These are phyloP conservation scores for Pterobdella sp. DNA, from an alignment of 2,888 invertebrate genomes.

Conservation along the genomic window DNA sequence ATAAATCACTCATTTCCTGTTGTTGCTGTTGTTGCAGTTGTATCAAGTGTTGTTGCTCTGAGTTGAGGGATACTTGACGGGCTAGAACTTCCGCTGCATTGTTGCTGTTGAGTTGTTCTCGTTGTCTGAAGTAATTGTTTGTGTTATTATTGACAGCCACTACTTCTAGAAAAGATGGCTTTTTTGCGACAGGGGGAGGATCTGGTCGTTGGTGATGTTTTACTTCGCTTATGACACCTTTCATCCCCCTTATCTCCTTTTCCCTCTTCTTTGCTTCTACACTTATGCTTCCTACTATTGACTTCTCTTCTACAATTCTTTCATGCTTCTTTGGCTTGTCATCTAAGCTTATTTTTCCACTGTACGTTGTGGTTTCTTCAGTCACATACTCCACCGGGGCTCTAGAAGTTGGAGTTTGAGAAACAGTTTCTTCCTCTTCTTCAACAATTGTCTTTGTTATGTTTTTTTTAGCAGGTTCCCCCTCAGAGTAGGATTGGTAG, in stretches of 20 bases:
- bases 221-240: background rate
- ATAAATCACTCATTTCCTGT: background rate
- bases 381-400: background rate
- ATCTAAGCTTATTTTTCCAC: background rate
- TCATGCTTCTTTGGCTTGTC: background rate
- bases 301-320: background rate
- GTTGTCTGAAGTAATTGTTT: background rate
- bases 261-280: background rate
- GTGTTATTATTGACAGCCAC: constrained; percentile 12
- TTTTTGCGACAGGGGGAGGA: background rate
- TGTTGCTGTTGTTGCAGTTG: constrained; percentile 2
- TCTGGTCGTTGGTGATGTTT: background rate
- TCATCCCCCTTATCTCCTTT: background rate
- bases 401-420: too few relatives aligned
- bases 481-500: too few relatives aligned
- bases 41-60: background rate
- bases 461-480: too few relatives aligned
- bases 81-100: background rate
- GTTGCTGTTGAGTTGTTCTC: background rate
- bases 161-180: background rate
- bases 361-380: background rate
- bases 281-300: background rate
- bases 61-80: background rate
- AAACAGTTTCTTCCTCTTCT: too few relatives aligned
- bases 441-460: too few relatives aligned